Base-by-base conservation (phyloP, 2,888 invertebrate species). In the Mongoloraphidia duomilia region DNA sequence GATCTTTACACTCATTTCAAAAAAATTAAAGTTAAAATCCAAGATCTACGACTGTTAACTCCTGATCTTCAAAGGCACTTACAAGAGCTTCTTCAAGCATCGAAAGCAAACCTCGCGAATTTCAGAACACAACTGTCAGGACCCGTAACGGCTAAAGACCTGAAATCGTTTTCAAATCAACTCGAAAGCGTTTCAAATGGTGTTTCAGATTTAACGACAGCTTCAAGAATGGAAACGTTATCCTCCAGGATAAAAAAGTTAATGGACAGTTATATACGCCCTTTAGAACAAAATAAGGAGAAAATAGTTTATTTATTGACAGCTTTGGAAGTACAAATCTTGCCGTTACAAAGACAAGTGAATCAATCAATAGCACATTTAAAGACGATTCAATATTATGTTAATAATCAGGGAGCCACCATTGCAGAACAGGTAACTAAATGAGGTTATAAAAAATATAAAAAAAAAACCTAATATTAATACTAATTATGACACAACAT, bases 271-370 rank as follows among this genome's bases (percentile, higher is more conserved):
- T 78, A 78, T 56, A 69, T 87, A 48, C 80, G 80, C 56, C 80
- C 82, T 5, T 63, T 87, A 57, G 81, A 82, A 63, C 78, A 80
- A 58, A 63, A 80, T 46, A 74, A 82, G 63, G 81, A 84, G 48
- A 79, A 80, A 53, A 73, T 88, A 50, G 76, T 87, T 6, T 88
- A 82, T 65, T 83, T 82, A 61, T 66, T 88, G 57, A 84, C 87
- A 1, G 80, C 82, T 35, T 61, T 88, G 44, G 87, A 88, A 59
- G 70, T 88, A 8, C 79, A 84, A 58, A 63, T 84, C 55, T 73
- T 75, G 57, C 85, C 87, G 0, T 76, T 86, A 58, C 77, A 80
- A 54, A 76, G 76, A 52, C 82, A 82, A 66, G 70, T 79, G 6
- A 84, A 86, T 63, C 82, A 82, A 57, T 82, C 84, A 0, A 67